A percentile compares a stretch with the other conserved stretches of the same genome.
These are phyloP conservation scores for Oryzias javanicus DNA, from an alignment of 2,113 vertebrate species.

Conservation along the genomic window DNA sequence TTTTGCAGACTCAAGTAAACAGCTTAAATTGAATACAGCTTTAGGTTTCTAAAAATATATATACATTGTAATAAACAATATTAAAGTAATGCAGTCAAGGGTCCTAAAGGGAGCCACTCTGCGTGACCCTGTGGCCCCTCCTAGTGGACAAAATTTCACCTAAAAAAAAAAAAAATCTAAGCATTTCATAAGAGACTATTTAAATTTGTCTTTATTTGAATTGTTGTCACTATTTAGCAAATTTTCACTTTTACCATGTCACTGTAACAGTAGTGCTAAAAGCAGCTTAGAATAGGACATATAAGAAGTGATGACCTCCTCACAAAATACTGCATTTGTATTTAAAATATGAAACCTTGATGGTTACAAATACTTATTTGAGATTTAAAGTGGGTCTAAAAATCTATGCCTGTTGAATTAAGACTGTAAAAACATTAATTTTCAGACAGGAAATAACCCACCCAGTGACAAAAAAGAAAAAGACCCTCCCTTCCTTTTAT, in stretches of 20 bases:
- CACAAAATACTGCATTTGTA: neutral
- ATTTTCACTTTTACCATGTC: neutral
- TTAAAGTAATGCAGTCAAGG: neutral
- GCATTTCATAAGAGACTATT: neutral
- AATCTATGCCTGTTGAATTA: neutral
- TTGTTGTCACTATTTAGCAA: neutral
- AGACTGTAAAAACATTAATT: conserved; percentile 12
- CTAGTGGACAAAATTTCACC: conserved; percentile 20
- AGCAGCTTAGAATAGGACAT: no score
- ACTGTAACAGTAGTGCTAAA: no score
- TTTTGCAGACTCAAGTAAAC: no score
- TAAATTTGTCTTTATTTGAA: neutral
- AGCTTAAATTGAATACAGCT: no score
- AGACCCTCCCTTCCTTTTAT: neutral
- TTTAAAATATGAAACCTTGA: neutral
- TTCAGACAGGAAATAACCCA: conserved; percentile 36
- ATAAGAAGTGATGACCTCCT: neutral
- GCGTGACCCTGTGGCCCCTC: conserved; percentile 6
- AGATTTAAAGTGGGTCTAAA: neutral
- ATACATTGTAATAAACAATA: neutral
- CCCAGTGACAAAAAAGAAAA: conserved; percentile 9
- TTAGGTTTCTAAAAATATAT: no score
- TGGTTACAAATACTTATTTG: neutral
- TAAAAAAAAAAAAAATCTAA: no score
- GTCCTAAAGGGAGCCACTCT: neutral